Evolutionary conservation across 1,140 invertebrate genomes (phyloP), one percentile per base, ranked within the genome.

Genomic region (Drosophila biarmipes): DNA sequence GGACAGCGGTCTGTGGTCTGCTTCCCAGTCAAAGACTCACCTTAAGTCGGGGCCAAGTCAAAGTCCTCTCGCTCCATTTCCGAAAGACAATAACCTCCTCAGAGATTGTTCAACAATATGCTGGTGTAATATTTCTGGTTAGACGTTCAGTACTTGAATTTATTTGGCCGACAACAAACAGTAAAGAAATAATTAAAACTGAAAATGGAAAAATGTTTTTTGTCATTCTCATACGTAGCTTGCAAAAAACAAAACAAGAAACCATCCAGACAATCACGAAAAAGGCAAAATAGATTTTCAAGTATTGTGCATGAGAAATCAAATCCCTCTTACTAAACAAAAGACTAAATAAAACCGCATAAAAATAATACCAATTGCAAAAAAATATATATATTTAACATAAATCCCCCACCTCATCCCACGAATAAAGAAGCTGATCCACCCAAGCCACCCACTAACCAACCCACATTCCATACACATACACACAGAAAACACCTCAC

Each of bases 101-200:
- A 63, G 73, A 78, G 55, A 64, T 90, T 91, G 85, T 86, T 76
- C 91, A 91, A 91, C 90, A 91, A 91, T 91, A 90, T 78, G 90
- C 90, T 91, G 90, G 90, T 91, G 90, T 91, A 91, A 91, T 91
- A 91, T 91, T 74, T 85, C 90, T 91, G 90, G 90, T 91, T 91
- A 91, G 85, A 91, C 90, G 80, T 91, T 89, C 90, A 91, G 87
- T 91, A 90, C 90, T 91, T 91, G 82, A 85, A 81, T 91, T 91
- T 91, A 91, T 91, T 91, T 91, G 85, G 79, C 80, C 90, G 67
- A 67, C 40, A 51, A 71, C 43, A 66, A 61, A 71, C 35, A 10
- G 54, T 51, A 72, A 75, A 37, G 55, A 46, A 78, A 67, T 57
- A 63, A 46, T 40, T 40, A 42, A 66, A 49, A 46, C 21, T 34